Evolutionary conservation across 1,140 invertebrate species (phyloP).

Genomic region (Bombus superbus): DNA sequence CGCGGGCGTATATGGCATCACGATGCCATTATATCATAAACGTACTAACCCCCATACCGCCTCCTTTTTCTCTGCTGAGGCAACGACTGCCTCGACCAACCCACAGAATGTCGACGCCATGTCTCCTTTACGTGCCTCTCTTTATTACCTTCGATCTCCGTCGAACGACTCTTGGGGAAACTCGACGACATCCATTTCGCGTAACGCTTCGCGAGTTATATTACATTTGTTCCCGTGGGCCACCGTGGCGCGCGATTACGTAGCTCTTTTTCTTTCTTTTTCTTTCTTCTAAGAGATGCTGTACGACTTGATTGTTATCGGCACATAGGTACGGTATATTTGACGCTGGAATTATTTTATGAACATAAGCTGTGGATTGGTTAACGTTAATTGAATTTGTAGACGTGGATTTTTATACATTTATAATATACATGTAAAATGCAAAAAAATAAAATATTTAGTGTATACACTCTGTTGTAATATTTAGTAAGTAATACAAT

Average conservation of each 20-base stretch:
- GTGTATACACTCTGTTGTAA: no score
- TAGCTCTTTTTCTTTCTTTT: neutral
- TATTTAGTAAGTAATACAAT: neutral
- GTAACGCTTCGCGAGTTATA: constrained; percentile 49
- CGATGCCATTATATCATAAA: constrained; percentile 73
- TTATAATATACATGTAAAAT: neutral
- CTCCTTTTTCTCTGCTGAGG: constrained; percentile 61
- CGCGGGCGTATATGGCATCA: constrained; percentile 38
- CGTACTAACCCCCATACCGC: constrained; percentile 65
- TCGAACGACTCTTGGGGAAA: constrained; percentile 59
- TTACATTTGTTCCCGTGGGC: constrained; percentile 35
- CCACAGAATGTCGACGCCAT: constrained; percentile 67
- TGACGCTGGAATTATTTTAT: neutral
- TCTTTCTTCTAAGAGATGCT: neutral
- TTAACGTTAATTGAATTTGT: neutral
- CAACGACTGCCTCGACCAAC: constrained; percentile 44
- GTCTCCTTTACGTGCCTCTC: constrained; percentile 63
- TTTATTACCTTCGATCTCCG: constrained; percentile 68
- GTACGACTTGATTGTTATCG: constrained; percentile 1
- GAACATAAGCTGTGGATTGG: neutral
- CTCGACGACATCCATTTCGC: constrained; percentile 61
- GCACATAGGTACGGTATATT: neutral
- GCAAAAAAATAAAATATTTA: neutral
- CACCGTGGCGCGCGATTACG: neutral
- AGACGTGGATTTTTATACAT: no score